phyloP scores from a whole-genome alignment of 1,140 invertebrate genomes.

The Drosophila seguyi region DNA sequence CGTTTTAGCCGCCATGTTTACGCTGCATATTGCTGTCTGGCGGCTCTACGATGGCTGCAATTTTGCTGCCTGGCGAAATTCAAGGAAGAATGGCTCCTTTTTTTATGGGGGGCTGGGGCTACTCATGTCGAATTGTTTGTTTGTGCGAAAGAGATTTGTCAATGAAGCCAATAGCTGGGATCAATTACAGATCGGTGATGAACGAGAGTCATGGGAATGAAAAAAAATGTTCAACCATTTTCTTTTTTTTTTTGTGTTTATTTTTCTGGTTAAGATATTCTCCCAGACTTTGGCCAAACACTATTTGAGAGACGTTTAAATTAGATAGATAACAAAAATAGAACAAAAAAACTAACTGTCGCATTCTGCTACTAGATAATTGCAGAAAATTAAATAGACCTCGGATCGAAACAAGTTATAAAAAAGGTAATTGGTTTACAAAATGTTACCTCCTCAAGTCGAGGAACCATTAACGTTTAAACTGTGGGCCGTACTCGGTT shows the following conservation, averaged over 20 bases:
- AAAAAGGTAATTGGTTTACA: conserved; percentile 8
- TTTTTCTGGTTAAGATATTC: background rate
- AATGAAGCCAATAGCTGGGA: conserved; percentile 35
- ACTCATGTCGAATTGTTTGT: conserved; percentile 44
- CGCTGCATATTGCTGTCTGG: conserved; percentile 40
- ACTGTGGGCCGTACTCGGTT: conserved; percentile 6
- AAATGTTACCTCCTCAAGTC: conserved; percentile 11
- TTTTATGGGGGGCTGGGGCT: conserved; percentile 8
- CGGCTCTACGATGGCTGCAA: conserved; percentile 2
- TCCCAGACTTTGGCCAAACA: conserved; percentile 2
- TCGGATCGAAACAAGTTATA: conserved; percentile 6
- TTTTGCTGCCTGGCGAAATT: conserved; percentile 42
- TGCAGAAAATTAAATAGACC: conserved; percentile 15
- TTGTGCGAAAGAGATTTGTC: conserved; percentile 4
- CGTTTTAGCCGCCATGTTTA: conserved; percentile 68
- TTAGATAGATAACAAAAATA: background rate
- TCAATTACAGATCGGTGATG: conserved; percentile 17
- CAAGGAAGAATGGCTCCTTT: conserved; percentile 20
- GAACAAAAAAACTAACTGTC: conserved; percentile 2
- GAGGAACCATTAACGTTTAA: conserved; percentile 13
- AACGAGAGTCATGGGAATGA: conserved; percentile 5
- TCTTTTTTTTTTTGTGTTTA: background rate
- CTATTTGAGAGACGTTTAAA: background rate
- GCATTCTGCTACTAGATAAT: conserved; percentile 4
- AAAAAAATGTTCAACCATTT: too few relatives aligned